phyloP scores from a whole-genome alignment of 2,797 vertebrate genomes.

The Martes flavigula region DNA sequence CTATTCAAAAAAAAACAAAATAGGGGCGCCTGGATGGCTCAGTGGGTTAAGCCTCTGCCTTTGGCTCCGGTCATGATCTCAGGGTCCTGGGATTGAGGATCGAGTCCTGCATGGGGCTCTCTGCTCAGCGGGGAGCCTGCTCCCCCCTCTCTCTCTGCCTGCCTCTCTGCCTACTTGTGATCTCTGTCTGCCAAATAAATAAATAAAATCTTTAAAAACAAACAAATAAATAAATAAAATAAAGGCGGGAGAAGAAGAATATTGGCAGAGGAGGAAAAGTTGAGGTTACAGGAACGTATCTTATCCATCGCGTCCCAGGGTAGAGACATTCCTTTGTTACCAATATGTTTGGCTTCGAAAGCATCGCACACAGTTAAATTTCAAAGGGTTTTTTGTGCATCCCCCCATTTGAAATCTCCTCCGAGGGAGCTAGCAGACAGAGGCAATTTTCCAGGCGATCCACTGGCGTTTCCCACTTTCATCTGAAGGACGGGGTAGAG shows the following conservation, averaged over 20 bases:
- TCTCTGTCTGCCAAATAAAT: too few species aligned
- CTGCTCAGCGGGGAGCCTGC: too few species aligned
- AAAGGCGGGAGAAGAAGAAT: neutral
- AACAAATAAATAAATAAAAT: too few species aligned
- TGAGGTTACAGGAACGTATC: too few species aligned
- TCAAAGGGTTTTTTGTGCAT: neutral
- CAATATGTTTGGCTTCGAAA: neutral
- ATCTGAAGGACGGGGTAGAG: neutral
- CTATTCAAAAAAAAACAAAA: neutral
- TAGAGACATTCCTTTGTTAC: neutral
- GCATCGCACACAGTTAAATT: neutral
- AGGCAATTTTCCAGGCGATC: neutral
- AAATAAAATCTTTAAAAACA: too few species aligned
- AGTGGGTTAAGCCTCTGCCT: too few species aligned
- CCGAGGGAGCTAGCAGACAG: neutral
- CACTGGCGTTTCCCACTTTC: neutral
- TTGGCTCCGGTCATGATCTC: too few species aligned
- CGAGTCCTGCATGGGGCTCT: fast-evolving
- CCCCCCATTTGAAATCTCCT: neutral
- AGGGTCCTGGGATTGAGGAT: too few species aligned
- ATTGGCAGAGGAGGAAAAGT: neutral
- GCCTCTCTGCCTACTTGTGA: too few species aligned
- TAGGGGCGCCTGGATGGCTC: too few species aligned
- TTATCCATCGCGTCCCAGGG: fast-evolving
- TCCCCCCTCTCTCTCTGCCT: too few species aligned